Base-by-base conservation (phyloP, 2,797 vertebrate genomes). In the Prunella strophiata region DNA sequence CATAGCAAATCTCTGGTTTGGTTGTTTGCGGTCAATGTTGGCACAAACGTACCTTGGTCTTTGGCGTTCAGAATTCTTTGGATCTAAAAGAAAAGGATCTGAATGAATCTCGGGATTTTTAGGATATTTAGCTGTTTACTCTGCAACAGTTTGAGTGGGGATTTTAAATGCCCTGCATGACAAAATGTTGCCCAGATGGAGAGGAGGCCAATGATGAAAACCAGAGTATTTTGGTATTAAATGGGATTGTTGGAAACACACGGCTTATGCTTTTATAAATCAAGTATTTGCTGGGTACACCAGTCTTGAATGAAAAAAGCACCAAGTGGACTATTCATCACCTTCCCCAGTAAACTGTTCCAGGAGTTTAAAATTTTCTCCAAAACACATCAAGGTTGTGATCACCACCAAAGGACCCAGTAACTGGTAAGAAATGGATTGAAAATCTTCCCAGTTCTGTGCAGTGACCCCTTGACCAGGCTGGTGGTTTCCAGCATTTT, bases 41-140 rank as follows among this genome's bases (percentile, higher is more conserved):
- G 57, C 51, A 55, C 8, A 19, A 72, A 3, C 0, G 0, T 43
- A 16, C 18, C 22, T 67, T n/a, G 13, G 16, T n/a, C 32, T 65
- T 73, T 68, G 27, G 13, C 32, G 58, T 72, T 88, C 68, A 66
- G 13, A 48, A 22, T 40, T n/a, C 7, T 51, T 65, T 66, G 12
- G 45, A n/a, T 62, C 52, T 47, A 3, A 71, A 62, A 34, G 42
- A 85, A 43, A 65, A 4, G 7, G 8, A 34, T 81, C 23, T 65
- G 47, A 71, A 59, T 19, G 13, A 61, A 43, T 55, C 21, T 47
- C 15, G 4, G 8, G 22, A 52, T 34, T 81, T 81, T n/a, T 19
- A 62, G 16, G n/a, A 12, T 62, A 40, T 58, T 58, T 45, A 27
- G 8, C 18, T 63, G 5, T 59, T 87, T 70, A 23, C 7, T 67